These are phyloP conservation scores for Gymnothorax javanicus DNA, from an alignment of 2,797 vertebrate genomes.

Conservation along the genomic window DNA sequence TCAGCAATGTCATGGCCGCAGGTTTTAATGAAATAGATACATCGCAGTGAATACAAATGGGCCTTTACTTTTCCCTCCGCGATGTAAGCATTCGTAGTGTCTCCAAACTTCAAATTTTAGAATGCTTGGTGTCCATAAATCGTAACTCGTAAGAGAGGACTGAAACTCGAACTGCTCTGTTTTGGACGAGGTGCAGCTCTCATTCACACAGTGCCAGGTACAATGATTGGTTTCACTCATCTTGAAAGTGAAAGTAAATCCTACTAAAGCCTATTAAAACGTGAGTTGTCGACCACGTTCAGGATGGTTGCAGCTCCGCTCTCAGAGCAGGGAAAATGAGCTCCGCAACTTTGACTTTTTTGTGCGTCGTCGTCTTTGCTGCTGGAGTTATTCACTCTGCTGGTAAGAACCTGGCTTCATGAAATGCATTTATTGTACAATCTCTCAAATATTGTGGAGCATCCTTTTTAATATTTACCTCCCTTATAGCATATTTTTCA, in stretches of 20 bases:
- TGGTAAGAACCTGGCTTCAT: slow-evolving; percentile 35
- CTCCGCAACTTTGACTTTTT: slow-evolving; percentile 19
- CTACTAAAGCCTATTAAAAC: neutral
- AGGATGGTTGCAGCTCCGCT: neutral
- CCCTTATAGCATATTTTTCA: neutral
- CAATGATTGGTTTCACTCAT: neutral
- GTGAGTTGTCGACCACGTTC: neutral
- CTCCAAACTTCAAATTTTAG: too few species aligned
- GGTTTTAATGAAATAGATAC: too few species aligned
- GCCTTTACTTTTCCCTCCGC: too few species aligned
- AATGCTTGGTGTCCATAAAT: too few species aligned
- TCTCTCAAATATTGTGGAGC: neutral
- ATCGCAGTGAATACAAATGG: too few species aligned
- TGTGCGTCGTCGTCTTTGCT: slow-evolving; percentile 36
- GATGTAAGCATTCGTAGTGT: too few species aligned
- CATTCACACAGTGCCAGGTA: neutral
- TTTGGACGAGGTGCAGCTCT: too few species aligned
- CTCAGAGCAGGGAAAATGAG: slow-evolving; percentile 36
- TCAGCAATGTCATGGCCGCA: too few species aligned
- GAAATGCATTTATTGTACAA: neutral
- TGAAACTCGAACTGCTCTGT: too few species aligned
- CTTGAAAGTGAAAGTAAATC: slow-evolving; percentile 43
- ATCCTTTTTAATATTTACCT: neutral
- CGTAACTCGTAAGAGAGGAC: too few species aligned
- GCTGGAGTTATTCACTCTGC: slow-evolving; percentile 27